These are phyloP conservation scores for Stichopus horrens DNA, from an alignment of 53 echinoderm and acorn worm genomes.

Conservation along the genomic window DNA sequence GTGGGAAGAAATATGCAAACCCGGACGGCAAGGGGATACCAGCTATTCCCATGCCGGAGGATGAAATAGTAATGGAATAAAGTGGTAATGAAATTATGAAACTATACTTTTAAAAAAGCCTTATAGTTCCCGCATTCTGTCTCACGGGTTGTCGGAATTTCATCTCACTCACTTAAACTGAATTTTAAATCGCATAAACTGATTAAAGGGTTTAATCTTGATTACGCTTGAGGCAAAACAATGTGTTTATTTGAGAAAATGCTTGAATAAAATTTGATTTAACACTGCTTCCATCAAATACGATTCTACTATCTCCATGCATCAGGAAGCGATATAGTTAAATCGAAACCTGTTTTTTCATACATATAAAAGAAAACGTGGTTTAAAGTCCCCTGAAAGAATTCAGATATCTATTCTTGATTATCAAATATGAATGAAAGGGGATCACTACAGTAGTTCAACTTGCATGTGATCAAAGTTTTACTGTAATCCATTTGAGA, in stretches of 20 bases:
- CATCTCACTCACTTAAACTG: slow-evolving; percentile 17
- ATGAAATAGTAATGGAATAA: not conserved
- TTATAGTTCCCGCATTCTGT: slow-evolving; percentile 10
- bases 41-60: not conserved
- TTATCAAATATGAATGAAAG: no score
- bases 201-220: slow-evolving; percentile 32
- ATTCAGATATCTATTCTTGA: no score
- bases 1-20: no score
- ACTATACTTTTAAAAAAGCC: not conserved
- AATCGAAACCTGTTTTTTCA: no score
- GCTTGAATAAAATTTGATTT: slow-evolving; percentile 7
- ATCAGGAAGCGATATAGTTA: not conserved
- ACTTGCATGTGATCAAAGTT: no score
- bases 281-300: slow-evolving; percentile 6
- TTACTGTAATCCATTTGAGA: no score
- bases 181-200: slow-evolving; percentile 37
- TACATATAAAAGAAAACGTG: no score
- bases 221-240: slow-evolving; percentile 9
- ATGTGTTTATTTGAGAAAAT: slow-evolving; percentile 2
- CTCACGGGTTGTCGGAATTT: slow-evolving; percentile 20
- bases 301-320: not conserved
- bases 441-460: no score
- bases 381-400: no score
- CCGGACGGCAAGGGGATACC: no score
- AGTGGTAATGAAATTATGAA: not conserved